Percentiles rank a stretch among this genome's conserved stretches.
Conservation (phyloP, 2,113 vertebrate species). For the Corythornis vintsioides region DNA sequence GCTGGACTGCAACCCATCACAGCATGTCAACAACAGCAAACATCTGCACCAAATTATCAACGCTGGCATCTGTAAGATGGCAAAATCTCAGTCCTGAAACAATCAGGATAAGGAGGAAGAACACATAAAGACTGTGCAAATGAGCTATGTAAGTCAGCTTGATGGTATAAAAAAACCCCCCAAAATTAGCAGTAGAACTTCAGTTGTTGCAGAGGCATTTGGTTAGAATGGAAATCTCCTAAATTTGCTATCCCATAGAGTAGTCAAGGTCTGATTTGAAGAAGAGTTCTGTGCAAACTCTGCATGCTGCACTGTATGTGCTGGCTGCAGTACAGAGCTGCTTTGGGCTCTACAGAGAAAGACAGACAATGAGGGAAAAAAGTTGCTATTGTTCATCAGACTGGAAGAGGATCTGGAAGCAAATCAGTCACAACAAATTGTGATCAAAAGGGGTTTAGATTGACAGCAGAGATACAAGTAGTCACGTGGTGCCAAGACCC, state of each 20-base stretch:
- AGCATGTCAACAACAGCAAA: neutral
- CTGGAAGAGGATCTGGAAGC: neutral
- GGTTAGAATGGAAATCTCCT: neutral
- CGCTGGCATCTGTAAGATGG: neutral
- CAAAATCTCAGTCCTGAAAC: neutral
- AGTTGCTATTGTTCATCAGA: neutral
- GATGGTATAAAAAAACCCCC: neutral
- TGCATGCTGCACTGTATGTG: fast-evolving
- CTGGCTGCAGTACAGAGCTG: neutral
- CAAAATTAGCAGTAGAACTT: neutral
- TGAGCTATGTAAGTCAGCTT: neutral
- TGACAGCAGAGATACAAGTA: neutral
- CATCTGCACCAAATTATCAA: neutral
- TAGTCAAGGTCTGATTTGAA: neutral
- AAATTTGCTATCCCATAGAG: neutral
- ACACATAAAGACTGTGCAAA: neutral
- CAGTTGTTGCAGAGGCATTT: neutral
- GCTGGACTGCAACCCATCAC: neutral
- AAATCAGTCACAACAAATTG: neutral
- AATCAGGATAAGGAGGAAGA: neutral
- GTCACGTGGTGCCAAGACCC: neutral
- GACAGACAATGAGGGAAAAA: neutral
- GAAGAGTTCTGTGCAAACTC: neutral
- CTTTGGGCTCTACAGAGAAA: neutral
- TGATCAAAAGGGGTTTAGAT: neutral